A percentile compares a stretch with the other conserved stretches of the same genome.
These are phyloP conservation scores for Myzus persicae DNA, from an alignment of 1,140 invertebrate species.

Conservation along the genomic window DNA sequence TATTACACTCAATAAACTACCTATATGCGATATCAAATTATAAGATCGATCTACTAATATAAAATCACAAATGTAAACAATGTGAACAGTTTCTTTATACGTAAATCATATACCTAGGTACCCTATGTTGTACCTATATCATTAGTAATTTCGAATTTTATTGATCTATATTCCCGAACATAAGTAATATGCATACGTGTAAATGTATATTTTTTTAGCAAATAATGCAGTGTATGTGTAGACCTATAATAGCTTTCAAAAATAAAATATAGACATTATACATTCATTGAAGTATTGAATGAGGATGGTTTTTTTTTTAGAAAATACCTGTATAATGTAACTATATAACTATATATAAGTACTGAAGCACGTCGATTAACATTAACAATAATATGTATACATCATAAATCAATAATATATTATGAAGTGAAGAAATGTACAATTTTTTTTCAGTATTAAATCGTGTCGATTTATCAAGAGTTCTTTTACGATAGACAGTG, in stretches of 20 bases:
- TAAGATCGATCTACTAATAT: background rate
- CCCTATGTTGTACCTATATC: too few species aligned
- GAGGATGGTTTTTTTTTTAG: background rate
- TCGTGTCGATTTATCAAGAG: background rate
- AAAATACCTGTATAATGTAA: background rate
- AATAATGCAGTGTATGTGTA: background rate
- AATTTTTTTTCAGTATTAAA: background rate
- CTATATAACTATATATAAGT: background rate
- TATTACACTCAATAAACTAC: background rate
- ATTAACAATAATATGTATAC: background rate
- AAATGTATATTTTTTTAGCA: background rate
- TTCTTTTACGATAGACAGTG: background rate
- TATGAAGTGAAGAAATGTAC: background rate
- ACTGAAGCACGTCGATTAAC: background rate
- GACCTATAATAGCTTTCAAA: background rate
- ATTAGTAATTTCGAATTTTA: background rate
- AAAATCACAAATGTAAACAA: background rate
- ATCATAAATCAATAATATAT: background rate
- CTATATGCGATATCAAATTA: background rate
- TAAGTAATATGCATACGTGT: background rate
- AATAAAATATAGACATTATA: background rate
- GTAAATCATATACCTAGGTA: too few species aligned
- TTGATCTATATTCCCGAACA: background rate
- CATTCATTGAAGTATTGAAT: background rate
- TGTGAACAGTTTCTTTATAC: background rate